A percentile compares a stretch with the other conserved stretches of the same genome.
These are phyloP conservation scores for Natrix natrix DNA, from an alignment of 2,797 vertebrate species.

Conservation along the genomic window DNA sequence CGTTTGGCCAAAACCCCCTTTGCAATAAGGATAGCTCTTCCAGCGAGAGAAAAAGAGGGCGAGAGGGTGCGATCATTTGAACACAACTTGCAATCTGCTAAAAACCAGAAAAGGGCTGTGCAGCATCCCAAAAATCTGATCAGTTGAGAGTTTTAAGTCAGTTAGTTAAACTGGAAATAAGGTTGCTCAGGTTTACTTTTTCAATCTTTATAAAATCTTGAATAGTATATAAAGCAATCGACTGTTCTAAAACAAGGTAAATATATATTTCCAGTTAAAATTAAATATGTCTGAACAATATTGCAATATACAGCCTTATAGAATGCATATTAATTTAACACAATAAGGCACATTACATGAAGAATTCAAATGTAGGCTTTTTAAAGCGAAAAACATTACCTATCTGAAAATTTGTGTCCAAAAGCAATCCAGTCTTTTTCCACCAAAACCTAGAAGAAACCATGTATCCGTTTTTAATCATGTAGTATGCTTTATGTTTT, in stretches of 20 bases:
- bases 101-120: background rate
- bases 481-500: background rate
- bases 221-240: background rate
- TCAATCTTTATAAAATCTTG: background rate
- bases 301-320: background rate
- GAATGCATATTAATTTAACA: background rate
- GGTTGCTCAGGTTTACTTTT: background rate
- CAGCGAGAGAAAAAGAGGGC: background rate
- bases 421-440: slow-evolving; percentile 99
- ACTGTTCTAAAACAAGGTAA: background rate
- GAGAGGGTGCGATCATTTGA: background rate
- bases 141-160: background rate
- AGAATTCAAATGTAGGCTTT: background rate
- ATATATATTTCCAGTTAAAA: background rate
- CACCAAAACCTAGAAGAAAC: slow-evolving; percentile 85
- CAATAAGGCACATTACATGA: background rate
- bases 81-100: background rate
- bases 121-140: background rate
- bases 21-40: background rate
- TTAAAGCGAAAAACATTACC: slow-evolving; percentile 70
- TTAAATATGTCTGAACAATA: background rate
- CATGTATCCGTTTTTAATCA: slow-evolving; percentile 4
- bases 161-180: background rate
- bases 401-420: slow-evolving; percentile 97
- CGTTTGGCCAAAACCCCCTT: background rate